Conservation (phyloP, 2,797 vertebrate genomes). For the Choloepus didactylus region DNA sequence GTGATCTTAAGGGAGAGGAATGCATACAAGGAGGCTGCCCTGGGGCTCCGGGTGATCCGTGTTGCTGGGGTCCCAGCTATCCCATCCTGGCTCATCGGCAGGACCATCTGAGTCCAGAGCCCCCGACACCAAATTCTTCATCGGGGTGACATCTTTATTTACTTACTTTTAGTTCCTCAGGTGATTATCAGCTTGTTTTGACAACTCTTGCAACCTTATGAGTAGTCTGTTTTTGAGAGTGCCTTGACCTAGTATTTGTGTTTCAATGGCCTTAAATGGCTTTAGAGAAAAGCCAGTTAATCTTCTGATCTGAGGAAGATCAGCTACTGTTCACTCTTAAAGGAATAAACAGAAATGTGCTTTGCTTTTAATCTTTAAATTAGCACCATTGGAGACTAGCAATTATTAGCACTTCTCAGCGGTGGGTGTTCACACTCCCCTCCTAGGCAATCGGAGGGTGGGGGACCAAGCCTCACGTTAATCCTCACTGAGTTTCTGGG, state of each 20-base stretch:
- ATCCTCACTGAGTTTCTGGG: background rate
- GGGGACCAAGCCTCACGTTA: too few relatives aligned
- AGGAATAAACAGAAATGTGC: conserved; percentile 66
- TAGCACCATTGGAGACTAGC: conserved; percentile 11
- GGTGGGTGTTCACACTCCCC: background rate
- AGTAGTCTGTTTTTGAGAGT: conserved; percentile 67
- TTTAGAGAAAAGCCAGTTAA: conserved; percentile 72
- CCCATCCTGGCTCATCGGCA: background rate
- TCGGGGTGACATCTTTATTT: background rate
- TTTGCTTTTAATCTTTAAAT: conserved; percentile 75
- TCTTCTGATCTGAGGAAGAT: conserved; percentile 71
- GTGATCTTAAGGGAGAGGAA: conserved; percentile 31
- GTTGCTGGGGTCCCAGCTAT: background rate
- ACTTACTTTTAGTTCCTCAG: background rate
- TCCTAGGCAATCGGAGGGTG: background rate
- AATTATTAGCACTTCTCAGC: conserved; percentile 1
- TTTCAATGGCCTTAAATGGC: conserved; percentile 66
- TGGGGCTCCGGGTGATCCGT: background rate
- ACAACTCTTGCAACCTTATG: background rate
- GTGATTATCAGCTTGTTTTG: background rate
- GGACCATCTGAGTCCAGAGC: background rate
- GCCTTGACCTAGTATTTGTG: conserved; percentile 66
- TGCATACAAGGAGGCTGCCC: background rate
- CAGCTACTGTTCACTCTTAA: conserved; percentile 52
- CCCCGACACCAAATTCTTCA: background rate